phyloP scores from a whole-genome alignment of 2,888 invertebrate genomes.

The Agrotis puta region DNA sequence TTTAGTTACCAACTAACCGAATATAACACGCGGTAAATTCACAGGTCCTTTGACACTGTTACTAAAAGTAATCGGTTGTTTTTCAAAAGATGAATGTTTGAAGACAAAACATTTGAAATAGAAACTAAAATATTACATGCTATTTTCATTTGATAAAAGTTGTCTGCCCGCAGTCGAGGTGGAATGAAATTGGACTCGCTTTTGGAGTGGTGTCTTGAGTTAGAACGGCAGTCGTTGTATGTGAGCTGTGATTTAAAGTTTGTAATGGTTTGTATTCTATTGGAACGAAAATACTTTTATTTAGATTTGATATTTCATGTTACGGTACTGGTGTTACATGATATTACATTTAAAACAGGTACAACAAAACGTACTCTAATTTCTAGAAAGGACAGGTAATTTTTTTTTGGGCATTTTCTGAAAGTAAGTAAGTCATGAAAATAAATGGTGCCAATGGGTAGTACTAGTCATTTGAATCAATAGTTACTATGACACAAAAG shows the following conservation, averaged over 20 bases:
- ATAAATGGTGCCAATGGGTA: too few relatives aligned
- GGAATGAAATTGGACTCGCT: slow-evolving; percentile 14
- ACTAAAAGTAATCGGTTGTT: background rate
- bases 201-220: background rate
- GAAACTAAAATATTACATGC: slow-evolving; percentile 5
- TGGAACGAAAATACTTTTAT: background rate
- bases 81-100: slow-evolving; percentile 8
- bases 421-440: too few relatives aligned
- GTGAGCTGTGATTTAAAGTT: background rate
- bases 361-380: background rate
- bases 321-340: background rate
- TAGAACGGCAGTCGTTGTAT: background rate
- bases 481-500: too few relatives aligned
- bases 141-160: background rate
- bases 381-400: too few relatives aligned
- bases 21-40: too few relatives aligned
- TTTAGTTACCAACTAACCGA: too few relatives aligned
- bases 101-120: background rate
- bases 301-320: background rate
- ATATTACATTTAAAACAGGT: too few relatives aligned
- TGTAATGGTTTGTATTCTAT: background rate
- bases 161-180: background rate
- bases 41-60: background rate
- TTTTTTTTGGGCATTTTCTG: too few relatives aligned
- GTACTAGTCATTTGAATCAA: too few relatives aligned